Base-by-base conservation (phyloP, 2,113 vertebrate species). In the Physeter macrocephalus region DNA sequence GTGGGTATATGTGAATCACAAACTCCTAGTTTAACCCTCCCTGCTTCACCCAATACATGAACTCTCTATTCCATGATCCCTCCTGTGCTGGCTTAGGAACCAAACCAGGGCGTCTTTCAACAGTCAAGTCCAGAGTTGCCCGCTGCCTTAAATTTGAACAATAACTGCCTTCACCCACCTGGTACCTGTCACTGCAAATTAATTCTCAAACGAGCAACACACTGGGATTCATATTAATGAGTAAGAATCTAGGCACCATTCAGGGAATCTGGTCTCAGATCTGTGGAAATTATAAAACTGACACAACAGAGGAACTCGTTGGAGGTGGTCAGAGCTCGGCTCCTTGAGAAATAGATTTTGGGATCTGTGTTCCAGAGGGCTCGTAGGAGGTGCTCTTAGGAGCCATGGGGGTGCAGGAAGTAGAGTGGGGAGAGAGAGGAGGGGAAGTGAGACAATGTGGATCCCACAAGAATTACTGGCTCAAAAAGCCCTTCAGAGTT, bases 371-470 rank as follows among this genome's bases (percentile, higher is more conserved):
- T 25, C 9, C 0, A 29, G 27, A 23, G 43, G 34, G 39, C 25
- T 59, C 2, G 1, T 6, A 14, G 34, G 21, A 46, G 57, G 64
- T 5, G 9, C 9, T 93, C 9, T 36, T 25, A 10, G n/a, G 59
- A 85, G 10, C 11, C 3, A 17, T 52, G 18, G 62, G 17, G 13
- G 18, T 25, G 13, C 5, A 13, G 41, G 21, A 31, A 34, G 9
- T 27, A 52, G 49, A 29, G 7, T 0, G 1, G 49, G 23, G 6
- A 69, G 77, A 20, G 6, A 13, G 61, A 54, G 3, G 23, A 78
- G 34, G 8, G 27, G 17, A 23, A 5, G 6, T 8, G 5, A 1
- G 34, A 43, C 0, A 1, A 2, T 1, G 5, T 9, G 34, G 49
- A 21, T 39, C 15, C 41, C 25, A n/a, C 11, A 0, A 5, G 74